phyloP scores from a whole-genome alignment of 2,113 vertebrate genomes.

The Zosterops japonicus region DNA sequence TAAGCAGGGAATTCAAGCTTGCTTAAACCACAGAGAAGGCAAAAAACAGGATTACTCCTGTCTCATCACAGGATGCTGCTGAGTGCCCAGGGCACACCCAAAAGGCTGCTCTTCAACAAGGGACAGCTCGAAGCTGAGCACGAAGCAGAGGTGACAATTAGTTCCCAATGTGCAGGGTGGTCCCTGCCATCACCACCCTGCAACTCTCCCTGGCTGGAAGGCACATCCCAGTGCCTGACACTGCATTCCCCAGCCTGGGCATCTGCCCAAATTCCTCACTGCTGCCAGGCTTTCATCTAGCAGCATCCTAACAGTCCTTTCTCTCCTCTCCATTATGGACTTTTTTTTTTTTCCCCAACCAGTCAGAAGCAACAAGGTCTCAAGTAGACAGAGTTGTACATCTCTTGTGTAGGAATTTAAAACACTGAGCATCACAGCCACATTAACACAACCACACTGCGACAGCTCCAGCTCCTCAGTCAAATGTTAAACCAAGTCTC shows the following conservation, averaged over 20 bases:
- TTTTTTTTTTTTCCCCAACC: neutral
- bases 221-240: neutral
- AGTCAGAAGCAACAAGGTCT: neutral
- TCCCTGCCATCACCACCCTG: neutral
- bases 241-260: neutral
- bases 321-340: neutral
- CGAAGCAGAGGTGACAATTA: neutral
- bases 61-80: neutral
- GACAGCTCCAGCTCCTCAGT: neutral
- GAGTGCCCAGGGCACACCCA: neutral
- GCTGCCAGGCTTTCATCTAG: neutral
- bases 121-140: neutral
- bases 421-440: neutral
- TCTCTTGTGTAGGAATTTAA: neutral
- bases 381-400: neutral
- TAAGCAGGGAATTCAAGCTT: neutral
- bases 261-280: neutral
- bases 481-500: neutral
- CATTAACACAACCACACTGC: neutral
- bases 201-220: neutral
- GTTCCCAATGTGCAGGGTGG: neutral
- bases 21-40: neutral
- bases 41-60: neutral
- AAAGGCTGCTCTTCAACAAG: neutral
- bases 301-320: neutral